phyloP scores from a whole-genome alignment of 2,113 vertebrate species.

The Hyperopisus bebe region DNA sequence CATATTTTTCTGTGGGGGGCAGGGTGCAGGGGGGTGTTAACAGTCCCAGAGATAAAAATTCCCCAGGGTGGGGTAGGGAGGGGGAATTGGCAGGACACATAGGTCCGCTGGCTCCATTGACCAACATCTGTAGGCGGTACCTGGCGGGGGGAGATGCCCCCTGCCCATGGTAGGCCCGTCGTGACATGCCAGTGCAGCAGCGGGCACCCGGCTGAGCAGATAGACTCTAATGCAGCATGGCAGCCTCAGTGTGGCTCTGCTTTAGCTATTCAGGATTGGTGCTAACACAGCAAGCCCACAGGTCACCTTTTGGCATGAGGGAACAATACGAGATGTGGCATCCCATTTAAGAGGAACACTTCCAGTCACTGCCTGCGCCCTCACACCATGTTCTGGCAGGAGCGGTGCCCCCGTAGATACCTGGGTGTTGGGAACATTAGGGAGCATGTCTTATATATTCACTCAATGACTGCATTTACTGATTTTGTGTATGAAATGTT shows the following conservation, averaged over 20 bases:
- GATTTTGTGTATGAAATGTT: background rate
- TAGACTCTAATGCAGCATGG: slow-evolving; percentile 66
- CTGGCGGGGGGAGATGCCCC: slow-evolving; percentile 35
- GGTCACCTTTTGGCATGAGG: background rate
- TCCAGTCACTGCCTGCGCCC: background rate
- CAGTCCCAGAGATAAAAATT: slow-evolving; percentile 15
- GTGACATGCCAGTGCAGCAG: slow-evolving; percentile 18
- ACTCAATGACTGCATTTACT: background rate
- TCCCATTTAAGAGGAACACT: background rate
- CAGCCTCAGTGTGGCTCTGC: slow-evolving; percentile 66
- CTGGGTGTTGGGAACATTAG: background rate
- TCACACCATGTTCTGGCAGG: background rate
- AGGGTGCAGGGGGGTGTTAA: background rate
- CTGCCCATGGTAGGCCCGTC: slow-evolving; percentile 42
- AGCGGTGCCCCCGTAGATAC: background rate
- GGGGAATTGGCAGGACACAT: background rate
- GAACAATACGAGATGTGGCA: background rate
- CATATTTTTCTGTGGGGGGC: background rate
- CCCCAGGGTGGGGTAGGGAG: background rate
- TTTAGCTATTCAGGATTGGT: background rate
- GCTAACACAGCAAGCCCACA: background rate
- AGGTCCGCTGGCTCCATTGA: background rate
- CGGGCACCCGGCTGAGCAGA: slow-evolving; percentile 34
- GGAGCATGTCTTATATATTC: background rate
- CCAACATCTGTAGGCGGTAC: slow-evolving; percentile 36